phyloP scores from a whole-genome alignment of 1,140 invertebrate species.

The Eriocheir sinensis region DNA sequence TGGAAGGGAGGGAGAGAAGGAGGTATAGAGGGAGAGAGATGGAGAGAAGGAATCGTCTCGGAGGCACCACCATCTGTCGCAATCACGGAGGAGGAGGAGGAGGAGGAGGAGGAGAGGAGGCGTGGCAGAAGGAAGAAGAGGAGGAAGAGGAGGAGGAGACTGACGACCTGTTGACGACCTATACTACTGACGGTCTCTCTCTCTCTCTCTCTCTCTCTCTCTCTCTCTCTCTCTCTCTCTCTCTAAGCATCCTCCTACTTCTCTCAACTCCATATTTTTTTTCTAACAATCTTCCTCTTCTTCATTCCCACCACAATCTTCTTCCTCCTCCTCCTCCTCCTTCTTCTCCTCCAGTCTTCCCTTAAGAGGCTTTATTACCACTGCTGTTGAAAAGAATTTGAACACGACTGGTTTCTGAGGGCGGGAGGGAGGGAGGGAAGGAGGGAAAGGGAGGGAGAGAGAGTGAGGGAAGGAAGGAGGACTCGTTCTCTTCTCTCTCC shows the following conservation, averaged over 20 bases:
- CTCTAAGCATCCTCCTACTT: neutral
- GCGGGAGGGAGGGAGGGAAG: neutral
- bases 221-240: neutral
- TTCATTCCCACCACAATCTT: neutral
- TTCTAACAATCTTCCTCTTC: neutral
- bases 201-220: constrained; percentile 22
- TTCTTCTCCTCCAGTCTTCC: neutral
- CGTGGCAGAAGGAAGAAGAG: neutral
- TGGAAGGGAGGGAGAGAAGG: neutral
- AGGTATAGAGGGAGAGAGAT: neutral
- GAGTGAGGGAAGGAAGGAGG: neutral
- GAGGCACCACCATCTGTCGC: neutral
- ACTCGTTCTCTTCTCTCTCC: neutral
- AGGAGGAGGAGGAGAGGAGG: neutral
- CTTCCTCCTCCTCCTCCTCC: neutral
- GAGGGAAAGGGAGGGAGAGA: neutral
- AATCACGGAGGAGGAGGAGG: neutral
- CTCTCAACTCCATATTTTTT: neutral
- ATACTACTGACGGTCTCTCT: constrained; percentile 7
- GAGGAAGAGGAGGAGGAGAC: neutral
- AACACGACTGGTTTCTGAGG: constrained; percentile 10
- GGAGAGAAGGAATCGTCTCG: neutral
- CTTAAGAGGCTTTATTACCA: neutral
- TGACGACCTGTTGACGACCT: neutral
- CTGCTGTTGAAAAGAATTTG: constrained; percentile 16